A percentile compares a stretch with the other conserved stretches of the same genome.
Conservation (phyloP, 2,113 vertebrate genomes). For the Eidolon helvum region DNA sequence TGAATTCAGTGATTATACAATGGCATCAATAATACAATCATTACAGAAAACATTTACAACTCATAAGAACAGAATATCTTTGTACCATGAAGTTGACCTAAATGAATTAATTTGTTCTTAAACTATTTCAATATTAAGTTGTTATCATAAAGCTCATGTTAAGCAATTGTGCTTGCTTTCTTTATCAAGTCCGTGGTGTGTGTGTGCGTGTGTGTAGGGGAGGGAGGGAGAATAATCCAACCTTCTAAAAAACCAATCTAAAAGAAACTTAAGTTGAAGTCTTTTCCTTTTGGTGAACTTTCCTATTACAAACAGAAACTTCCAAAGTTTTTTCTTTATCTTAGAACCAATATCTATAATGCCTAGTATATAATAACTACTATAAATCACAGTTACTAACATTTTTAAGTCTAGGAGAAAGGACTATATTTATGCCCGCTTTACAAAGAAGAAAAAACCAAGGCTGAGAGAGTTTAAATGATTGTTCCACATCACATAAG, state of each 20-base stretch:
- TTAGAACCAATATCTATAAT: neutral
- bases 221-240: neutral
- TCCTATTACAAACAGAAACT: neutral
- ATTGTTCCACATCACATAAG: neutral
- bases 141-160: neutral
- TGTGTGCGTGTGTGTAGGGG: too few relatives aligned
- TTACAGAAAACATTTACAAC: neutral
- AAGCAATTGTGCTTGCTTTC: slow-evolving; percentile 1
- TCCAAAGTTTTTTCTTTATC: slow-evolving; percentile 11
- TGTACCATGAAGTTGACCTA: slow-evolving; percentile 2
- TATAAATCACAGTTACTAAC: slow-evolving; percentile 11
- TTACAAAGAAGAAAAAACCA: slow-evolving; percentile 22
- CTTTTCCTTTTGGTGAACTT: slow-evolving; percentile 7
- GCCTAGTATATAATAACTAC: neutral
- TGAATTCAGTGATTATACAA: neutral
- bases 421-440: neutral
- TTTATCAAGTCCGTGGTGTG: neutral
- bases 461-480: neutral
- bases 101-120: slow-evolving; percentile 11
- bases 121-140: slow-evolving; percentile 26
- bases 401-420: slow-evolving; percentile 4
- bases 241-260: neutral
- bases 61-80: slow-evolving; percentile 28
- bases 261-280: slow-evolving; percentile 13
- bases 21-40: neutral